Percentiles rank a stretch among this genome's conserved stretches.
These are phyloP conservation scores for Mesorhabditis belari DNA, from an alignment of 2,888 invertebrate genomes.

Conservation along the genomic window DNA sequence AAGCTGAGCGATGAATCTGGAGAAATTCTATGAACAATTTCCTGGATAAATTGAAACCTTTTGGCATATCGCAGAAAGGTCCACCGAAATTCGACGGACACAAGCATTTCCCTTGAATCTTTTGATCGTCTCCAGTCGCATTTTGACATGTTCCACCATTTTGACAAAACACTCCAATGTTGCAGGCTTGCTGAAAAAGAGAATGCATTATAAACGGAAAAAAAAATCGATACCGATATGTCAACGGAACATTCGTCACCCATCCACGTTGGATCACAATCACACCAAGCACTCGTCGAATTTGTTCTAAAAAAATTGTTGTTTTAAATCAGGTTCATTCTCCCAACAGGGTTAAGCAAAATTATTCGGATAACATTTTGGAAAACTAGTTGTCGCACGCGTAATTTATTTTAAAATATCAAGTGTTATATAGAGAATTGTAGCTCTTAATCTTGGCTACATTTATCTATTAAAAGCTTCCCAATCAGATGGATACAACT, in stretches of 20 bases:
- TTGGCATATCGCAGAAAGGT: background rate
- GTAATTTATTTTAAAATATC: no score
- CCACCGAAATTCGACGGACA: background rate
- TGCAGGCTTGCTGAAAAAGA: background rate
- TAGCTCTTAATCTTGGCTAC: no score
- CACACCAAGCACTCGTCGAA: background rate
- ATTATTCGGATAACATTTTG: no score
- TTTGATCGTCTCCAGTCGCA: background rate
- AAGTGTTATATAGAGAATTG: no score
- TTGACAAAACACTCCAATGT: background rate
- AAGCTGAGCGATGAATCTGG: background rate
- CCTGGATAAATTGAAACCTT: background rate
- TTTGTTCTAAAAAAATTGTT: no score
- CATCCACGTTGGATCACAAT: background rate
- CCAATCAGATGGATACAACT: no score
- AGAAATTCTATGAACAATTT: background rate
- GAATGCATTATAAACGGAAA: no score
- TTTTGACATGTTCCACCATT: background rate
- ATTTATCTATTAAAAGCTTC: no score
- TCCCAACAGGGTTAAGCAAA: no score
- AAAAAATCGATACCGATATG: no score
- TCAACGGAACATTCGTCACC: background rate
- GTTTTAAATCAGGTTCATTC: no score
- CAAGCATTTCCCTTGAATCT: background rate
- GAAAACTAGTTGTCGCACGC: no score